Evolutionary conservation across 2,113 vertebrate genomes (phyloP), one percentile per base, ranked within the genome.

Genomic region (Brachionichthys hirsutus): DNA sequence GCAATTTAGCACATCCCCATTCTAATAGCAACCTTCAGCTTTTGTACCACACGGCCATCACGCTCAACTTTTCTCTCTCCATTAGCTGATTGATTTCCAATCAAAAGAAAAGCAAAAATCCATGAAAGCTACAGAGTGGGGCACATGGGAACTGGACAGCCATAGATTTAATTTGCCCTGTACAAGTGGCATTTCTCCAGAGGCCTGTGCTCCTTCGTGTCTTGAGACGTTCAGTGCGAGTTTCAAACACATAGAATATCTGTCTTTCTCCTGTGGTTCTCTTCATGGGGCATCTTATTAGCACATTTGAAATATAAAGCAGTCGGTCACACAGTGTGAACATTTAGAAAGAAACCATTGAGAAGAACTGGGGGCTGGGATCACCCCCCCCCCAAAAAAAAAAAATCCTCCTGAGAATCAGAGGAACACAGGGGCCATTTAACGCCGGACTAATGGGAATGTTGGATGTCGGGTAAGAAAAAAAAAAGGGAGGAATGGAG

Each of bases 51-150:
- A 24, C 15, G 52, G 50, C 62, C 77, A 80, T 88, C 73, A 67
- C 69, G 66, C 81, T 71, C 68, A 63, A 56, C 79, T 77, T 64
- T 82, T 79, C 70, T 80, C 76, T 85, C 81, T 84, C 84, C 85
- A 85, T 89, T 89, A 89, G 80, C 76, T 52, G 60, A 89, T 90
- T 89, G 84, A 89, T 89, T 89, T 80, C 44, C 82, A 77, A 87
- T 90, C 68, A 82, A 78, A 78, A 62, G 48, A 71, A 83, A 74
- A 0, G 3, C 49, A 60, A 60, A 81, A 81, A 88, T 88, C 86
- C 43, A 86, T 86, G 83, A 45, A 22, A 60, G 59, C 64, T 79
- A 63, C 56, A 70, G 67, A 70, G 60, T 16, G 48, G 67, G 42
- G 48, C 76, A 59, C 70, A 53, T 24, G 70, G 64, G 78, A 80